These are phyloP conservation scores for Natrix natrix DNA, from an alignment of 2,797 vertebrate genomes.

Conservation along the genomic window DNA sequence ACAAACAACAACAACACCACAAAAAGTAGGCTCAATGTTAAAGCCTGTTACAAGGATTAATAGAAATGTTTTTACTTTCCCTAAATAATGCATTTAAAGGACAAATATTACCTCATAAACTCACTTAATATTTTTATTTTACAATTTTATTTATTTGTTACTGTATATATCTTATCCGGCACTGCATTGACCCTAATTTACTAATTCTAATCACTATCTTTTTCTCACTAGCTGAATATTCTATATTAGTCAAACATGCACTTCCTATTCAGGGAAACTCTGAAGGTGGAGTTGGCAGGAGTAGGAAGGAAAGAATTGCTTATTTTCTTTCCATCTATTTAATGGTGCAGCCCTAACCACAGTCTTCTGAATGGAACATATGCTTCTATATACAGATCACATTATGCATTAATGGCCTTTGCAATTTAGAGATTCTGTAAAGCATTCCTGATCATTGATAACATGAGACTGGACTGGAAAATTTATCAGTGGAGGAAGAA, in stretches of 20 bases:
- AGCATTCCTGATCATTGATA: not conserved
- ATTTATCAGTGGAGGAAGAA: not conserved
- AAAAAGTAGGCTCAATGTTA: not conserved
- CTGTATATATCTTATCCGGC: not conserved
- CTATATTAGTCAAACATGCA: not conserved
- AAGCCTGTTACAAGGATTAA: not conserved
- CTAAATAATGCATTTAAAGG: not conserved
- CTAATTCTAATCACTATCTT: not conserved
- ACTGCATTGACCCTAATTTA: not conserved
- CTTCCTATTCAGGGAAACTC: not conserved
- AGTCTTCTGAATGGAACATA: not conserved
- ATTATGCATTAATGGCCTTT: not conserved
- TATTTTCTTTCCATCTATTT: not conserved
- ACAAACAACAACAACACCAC: not conserved
- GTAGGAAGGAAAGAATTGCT: not conserved
- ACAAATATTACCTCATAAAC: not conserved
- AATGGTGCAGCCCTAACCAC: not conserved
- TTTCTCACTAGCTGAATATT: not conserved
- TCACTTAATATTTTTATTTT: not conserved
- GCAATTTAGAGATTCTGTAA: not conserved
- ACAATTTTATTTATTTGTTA: not conserved
- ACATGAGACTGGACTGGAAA: not conserved
- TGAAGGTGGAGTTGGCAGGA: not conserved
- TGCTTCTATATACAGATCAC: not conserved
- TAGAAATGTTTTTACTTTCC: too few species aligned